These are phyloP conservation scores for Muricea muricata DNA, from an alignment of 92 coral and sea anemone genomes.

Conservation along the genomic window DNA sequence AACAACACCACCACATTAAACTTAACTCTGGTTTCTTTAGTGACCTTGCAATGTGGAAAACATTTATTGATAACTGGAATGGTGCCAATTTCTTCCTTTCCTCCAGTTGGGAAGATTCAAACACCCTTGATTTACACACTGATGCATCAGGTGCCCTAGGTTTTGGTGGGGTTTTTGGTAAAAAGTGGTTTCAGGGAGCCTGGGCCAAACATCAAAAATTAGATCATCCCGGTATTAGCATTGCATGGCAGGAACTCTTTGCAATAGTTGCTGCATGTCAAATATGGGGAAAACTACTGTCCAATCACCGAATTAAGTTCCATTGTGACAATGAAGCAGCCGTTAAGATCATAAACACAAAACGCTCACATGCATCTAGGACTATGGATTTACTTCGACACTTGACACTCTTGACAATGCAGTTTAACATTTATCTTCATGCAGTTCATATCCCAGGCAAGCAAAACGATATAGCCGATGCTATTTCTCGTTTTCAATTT, in stretches of 20 bases:
- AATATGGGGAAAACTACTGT: slow-evolving; percentile 45
- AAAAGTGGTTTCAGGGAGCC: slow-evolving; percentile 73
- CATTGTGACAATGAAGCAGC: too few relatives aligned
- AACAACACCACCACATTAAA: slow-evolving; percentile 66
- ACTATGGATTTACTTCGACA: too few relatives aligned
- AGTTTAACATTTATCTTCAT: too few relatives aligned
- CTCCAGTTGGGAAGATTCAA: slow-evolving; percentile 41
- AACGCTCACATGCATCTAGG: too few relatives aligned
- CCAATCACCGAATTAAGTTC: not conserved
- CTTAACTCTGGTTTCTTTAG: slow-evolving; percentile 47
- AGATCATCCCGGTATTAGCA: slow-evolving; percentile 60
- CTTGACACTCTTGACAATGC: too few relatives aligned
- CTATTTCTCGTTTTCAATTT: too few relatives aligned
- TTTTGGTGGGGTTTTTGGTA: slow-evolving; percentile 58
- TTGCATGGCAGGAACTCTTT: slow-evolving; percentile 74
- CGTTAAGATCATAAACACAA: too few relatives aligned
- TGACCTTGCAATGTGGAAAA: slow-evolving; percentile 55
- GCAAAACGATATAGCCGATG: too few relatives aligned
- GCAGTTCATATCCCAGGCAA: too few relatives aligned
- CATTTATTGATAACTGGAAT: slow-evolving; percentile 53
- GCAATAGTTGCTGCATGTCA: slow-evolving; percentile 70
- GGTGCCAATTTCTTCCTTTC: slow-evolving; percentile 57
- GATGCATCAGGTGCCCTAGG: slow-evolving; percentile 75
- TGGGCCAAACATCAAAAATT: slow-evolving; percentile 63
- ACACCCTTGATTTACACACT: slow-evolving; percentile 48